Conservation (phyloP, 1,140 invertebrate genomes). For the Macrocentrus cingulum region DNA sequence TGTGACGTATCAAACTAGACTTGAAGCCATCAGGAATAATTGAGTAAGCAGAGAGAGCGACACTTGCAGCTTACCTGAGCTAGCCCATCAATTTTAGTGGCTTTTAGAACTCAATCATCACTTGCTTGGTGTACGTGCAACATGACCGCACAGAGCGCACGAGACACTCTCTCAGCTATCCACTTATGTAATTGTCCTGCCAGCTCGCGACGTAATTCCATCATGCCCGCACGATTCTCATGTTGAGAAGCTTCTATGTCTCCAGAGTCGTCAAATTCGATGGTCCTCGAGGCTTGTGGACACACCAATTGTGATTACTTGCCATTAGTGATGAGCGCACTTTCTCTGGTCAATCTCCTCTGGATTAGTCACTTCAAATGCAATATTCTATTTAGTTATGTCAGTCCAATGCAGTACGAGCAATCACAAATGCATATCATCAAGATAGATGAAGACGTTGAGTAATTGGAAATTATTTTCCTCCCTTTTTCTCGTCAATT, state of each 20-base stretch:
- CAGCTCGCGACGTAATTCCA: constrained; percentile 26
- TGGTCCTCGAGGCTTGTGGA: constrained; percentile 3
- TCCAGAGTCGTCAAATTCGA: constrained; percentile 22
- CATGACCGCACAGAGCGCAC: constrained; percentile 26
- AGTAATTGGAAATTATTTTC: too few species aligned
- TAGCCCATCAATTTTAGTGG: constrained; percentile 10
- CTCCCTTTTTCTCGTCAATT: too few species aligned
- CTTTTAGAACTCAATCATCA: constrained; percentile 5
- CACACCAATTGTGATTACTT: constrained; percentile 1
- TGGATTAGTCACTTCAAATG: too few species aligned
- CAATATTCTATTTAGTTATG: too few species aligned
- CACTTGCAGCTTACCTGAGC: constrained; percentile 1
- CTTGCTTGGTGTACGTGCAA: constrained; percentile 13
- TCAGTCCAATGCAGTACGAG: too few species aligned
- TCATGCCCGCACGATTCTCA: constrained; percentile 24
- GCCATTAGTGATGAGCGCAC: background rate
- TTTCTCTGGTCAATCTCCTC: too few species aligned
- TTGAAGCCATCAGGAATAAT: constrained; percentile 25
- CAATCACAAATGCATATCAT: too few species aligned
- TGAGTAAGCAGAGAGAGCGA: constrained; percentile 23
- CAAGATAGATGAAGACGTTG: too few species aligned
- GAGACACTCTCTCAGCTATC: constrained; percentile 26
- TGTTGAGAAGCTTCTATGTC: constrained; percentile 10
- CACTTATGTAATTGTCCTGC: constrained; percentile 37
- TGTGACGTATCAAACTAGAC: constrained; percentile 32